These are phyloP conservation scores for Peucedramus taeniatus DNA, from an alignment of 2,113 vertebrate species.

Conservation along the genomic window DNA sequence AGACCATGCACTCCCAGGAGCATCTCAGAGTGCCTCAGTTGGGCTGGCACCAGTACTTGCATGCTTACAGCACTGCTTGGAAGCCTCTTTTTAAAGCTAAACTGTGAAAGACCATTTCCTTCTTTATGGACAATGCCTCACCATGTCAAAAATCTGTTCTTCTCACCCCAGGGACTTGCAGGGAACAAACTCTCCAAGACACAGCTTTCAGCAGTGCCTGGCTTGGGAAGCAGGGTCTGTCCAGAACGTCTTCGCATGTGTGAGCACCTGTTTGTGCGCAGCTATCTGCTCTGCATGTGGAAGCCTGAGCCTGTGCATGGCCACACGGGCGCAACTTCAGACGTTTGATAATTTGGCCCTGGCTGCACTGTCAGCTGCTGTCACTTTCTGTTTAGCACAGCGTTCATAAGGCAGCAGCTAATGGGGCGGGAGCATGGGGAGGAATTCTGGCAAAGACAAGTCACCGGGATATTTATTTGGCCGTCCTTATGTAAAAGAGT, in stretches of 20 bases:
- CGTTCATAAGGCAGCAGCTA: slow-evolving; percentile 62
- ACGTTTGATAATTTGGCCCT: slow-evolving; percentile 49
- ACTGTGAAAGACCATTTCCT: fast-evolving
- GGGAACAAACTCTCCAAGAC: neutral
- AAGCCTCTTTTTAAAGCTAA: neutral
- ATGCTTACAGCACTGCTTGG: fast-evolving
- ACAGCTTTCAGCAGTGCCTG: neutral
- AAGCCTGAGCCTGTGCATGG: neutral
- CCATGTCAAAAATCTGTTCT: neutral
- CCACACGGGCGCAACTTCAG: slow-evolving; percentile 18
- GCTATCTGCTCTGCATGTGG: neutral
- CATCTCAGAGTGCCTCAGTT: neutral
- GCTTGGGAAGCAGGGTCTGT: neutral
- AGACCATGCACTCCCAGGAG: neutral
- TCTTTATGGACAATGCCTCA: neutral
- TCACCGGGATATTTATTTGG: neutral
- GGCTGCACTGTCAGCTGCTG: slow-evolving; percentile 43
- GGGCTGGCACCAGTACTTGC: fast-evolving
- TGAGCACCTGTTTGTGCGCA: neutral
- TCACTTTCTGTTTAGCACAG: slow-evolving; percentile 59
- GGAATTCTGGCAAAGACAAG: slow-evolving; percentile 55
- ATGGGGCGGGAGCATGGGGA: slow-evolving; percentile 69
- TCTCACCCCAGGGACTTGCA: neutral
- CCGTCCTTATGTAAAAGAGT: slow-evolving; percentile 44
- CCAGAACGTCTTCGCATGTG: fast-evolving